Conservation (phyloP, 2,797 vertebrate species). For the Coendou prehensilis region DNA sequence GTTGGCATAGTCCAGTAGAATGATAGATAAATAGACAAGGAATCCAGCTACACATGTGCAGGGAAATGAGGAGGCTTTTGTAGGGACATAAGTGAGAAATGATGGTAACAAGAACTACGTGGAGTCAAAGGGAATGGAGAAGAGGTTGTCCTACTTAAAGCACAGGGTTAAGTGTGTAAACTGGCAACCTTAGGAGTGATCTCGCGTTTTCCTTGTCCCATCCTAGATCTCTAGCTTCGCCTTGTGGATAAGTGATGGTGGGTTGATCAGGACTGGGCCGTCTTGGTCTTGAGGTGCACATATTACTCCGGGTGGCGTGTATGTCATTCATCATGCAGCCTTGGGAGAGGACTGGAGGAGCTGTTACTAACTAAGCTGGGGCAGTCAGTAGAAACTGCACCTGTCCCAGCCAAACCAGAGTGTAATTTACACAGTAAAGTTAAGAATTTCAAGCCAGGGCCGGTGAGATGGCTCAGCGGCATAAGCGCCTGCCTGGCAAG, state of each 20-base stretch:
- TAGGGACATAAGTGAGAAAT: background rate
- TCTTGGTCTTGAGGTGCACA: background rate
- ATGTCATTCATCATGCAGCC: background rate
- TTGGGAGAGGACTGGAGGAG: background rate
- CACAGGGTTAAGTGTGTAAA: background rate
- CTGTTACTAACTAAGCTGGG: background rate
- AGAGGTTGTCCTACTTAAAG: background rate
- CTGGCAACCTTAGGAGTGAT: background rate
- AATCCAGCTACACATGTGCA: conserved; percentile 22
- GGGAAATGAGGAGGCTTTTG: background rate
- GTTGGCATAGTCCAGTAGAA: background rate
- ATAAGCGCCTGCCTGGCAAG: too few relatives aligned
- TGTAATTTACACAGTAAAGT: background rate
- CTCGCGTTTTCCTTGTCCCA: background rate
- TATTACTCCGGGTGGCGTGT: background rate
- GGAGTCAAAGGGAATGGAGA: background rate
- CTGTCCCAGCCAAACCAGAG: background rate
- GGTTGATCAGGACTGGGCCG: background rate
- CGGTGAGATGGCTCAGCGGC: too few relatives aligned
- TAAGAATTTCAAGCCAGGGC: background rate
- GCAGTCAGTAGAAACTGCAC: background rate
- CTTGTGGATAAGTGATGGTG: background rate
- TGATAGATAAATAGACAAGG: background rate
- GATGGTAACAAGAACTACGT: background rate
- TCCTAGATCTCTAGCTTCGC: background rate